Conservation (phyloP, 2,113 vertebrate species). For the Asarcornis scutulata region DNA sequence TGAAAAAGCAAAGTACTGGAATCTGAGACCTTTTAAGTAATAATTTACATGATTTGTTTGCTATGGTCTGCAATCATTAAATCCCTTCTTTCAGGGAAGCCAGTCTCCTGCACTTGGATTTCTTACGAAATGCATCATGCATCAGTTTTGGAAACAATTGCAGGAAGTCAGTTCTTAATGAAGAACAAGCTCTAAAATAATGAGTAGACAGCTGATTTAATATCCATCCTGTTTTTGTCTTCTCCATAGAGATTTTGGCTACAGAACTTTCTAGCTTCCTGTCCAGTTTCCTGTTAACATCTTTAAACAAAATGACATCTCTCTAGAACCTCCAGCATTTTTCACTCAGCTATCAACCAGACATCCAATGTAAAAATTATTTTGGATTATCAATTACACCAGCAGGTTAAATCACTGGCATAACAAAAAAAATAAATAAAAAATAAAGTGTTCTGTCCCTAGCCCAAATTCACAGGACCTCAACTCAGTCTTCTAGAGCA, state of each 20-base stretch:
- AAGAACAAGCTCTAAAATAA: neutral
- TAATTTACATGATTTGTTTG: neutral
- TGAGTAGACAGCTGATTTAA: accelerated
- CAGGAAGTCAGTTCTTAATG: constrained; percentile 13
- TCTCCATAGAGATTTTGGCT: neutral
- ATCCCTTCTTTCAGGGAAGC: neutral
- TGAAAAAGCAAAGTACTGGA: neutral
- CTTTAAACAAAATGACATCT: neutral
- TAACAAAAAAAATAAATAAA: neutral
- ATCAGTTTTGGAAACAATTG: constrained; percentile 4
- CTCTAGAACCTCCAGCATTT: neutral
- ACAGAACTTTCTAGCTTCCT: neutral
- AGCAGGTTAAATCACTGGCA: neutral
- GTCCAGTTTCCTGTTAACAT: neutral
- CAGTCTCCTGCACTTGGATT: neutral
- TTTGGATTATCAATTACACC: neutral
- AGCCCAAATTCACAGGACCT: neutral
- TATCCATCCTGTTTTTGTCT: constrained; percentile 5
- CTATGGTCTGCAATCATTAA: neutral
- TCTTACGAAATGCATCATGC: neutral
- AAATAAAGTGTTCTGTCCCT: too few relatives aligned
- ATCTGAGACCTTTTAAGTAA: neutral
- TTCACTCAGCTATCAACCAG: neutral
- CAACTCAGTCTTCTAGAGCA: neutral
- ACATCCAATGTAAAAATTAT: neutral